Conservation (phyloP, 2,888 invertebrate species). For the Piscicola geometra region DNA sequence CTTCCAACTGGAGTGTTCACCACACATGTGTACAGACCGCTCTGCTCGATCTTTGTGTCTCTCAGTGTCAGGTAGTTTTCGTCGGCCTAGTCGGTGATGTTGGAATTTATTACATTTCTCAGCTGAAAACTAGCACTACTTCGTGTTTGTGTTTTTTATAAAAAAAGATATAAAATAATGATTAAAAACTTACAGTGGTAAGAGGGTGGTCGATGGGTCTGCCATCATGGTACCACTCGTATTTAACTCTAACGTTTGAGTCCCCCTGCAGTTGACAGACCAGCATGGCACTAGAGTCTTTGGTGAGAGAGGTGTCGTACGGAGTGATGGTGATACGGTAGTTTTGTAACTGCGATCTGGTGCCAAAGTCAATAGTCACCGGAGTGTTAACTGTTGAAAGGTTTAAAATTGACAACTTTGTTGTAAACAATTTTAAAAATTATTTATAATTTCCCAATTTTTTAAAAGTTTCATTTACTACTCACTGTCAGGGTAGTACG, state of each 20-base stretch:
- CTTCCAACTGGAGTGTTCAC: neutral
- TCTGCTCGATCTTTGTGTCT: neutral
- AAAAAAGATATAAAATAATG: neutral
- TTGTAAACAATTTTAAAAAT: too few species aligned
- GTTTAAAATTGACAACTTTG: too few species aligned
- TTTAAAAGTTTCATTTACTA: too few species aligned
- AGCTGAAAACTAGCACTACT: too few species aligned
- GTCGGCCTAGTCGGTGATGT: neutral
- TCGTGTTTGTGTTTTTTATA: too few species aligned
- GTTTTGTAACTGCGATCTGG: neutral
- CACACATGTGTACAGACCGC: neutral
- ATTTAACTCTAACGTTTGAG: neutral
- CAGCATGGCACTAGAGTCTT: neutral
- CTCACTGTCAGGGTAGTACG: neutral
- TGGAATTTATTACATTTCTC: too few species aligned
- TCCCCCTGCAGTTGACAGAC: neutral
- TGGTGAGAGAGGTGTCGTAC: neutral
- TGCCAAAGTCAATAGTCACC: too few species aligned
- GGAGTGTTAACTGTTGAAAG: too few species aligned
- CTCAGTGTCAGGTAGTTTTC: constrained; percentile 9
- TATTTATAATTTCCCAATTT: too few species aligned
- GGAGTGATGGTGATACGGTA: neutral
- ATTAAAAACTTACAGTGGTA: neutral
- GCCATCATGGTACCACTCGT: neutral
- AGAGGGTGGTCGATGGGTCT: neutral